Evolutionary conservation across 1,140 invertebrate genomes (phyloP).

Genomic region (Teleogryllus occipitalis): DNA sequence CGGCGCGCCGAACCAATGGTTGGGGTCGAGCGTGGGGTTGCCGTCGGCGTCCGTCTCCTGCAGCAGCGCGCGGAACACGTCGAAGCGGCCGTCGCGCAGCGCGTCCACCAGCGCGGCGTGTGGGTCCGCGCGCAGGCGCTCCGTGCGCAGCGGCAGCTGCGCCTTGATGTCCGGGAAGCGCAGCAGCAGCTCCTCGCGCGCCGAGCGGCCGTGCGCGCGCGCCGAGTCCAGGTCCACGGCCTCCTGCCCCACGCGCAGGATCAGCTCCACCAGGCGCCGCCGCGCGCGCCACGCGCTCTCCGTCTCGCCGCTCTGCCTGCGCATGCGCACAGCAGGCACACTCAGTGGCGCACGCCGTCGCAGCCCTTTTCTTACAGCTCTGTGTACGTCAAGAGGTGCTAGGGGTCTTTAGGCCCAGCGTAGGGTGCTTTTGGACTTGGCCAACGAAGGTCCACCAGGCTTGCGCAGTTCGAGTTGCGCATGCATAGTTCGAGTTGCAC

Average conservation of each 20-base stretch:
- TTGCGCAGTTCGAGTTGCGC: too few species aligned
- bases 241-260: not conserved
- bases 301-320: not conserved
- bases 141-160: not conserved
- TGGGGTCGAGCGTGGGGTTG: constrained; percentile 32
- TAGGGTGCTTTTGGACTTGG: too few species aligned
- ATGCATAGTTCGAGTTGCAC: too few species aligned
- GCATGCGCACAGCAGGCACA: not conserved
- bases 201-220: not conserved
- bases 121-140: constrained; percentile 30
- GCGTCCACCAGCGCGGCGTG: constrained; percentile 39
- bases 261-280: not conserved
- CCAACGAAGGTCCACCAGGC: too few species aligned
- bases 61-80: constrained; percentile 40
- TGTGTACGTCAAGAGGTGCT: too few species aligned
- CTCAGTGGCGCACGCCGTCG: not conserved
- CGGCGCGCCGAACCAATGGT: constrained; percentile 39
- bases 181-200: not conserved
- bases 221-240: not conserved
- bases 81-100: constrained; percentile 37
- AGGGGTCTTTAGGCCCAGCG: too few species aligned
- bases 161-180: not conserved
- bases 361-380: too few species aligned
- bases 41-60: constrained; percentile 32
- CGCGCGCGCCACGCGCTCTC: not conserved